Base-by-base conservation (phyloP, 2,797 vertebrate genomes). In the Anguilla pacifica region DNA sequence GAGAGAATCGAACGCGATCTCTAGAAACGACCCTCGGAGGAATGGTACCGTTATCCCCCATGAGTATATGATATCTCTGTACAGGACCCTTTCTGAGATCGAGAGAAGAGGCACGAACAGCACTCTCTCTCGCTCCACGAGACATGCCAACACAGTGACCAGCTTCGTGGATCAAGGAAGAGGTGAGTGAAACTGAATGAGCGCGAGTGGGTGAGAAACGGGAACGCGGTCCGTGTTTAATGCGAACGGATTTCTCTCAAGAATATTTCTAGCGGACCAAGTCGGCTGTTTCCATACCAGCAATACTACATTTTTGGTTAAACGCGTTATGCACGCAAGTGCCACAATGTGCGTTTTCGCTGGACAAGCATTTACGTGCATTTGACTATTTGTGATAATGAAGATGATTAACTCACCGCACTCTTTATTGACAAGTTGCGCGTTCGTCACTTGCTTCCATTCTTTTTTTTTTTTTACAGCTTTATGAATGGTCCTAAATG, bases 101-200 rank as follows among this genome's bases (percentile, higher is more conserved):
- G 92, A 93, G 84, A 91, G 91, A 86, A 89, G 89, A 67, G 90
- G 90, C 67, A 83, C 81, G 1, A 91, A 92, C 88, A 87, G 86
- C 85, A 94, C 87, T 81, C 86, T 88, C 43, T 57, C 90, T 74
- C 90, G 86, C 3, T 86, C 91, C 85, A 91, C 84, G 86, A 90
- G 91, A 90, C 91, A 90, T 85, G 94, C 95, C n/a, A 96, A 97
- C 93, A 97, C 96, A 0, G 96, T 97, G 91, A 97, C 96, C 84
- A 97, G 96, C 93, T 97, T 97, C 92, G 94, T 94, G 28, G 97
- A 97, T 90, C 95, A 93, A 91, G 94, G 94, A 85, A 93, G 91
- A 95, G 97, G 97, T 97, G 95, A 94, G 94, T 92, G 88, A 59
- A 22, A 84, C 57, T 86, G 85, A 10, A 85, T 39, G 86, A 3